These are phyloP conservation scores for Chiroxiphia lanceolata DNA, from an alignment of 2,797 vertebrate species.

Conservation along the genomic window DNA sequence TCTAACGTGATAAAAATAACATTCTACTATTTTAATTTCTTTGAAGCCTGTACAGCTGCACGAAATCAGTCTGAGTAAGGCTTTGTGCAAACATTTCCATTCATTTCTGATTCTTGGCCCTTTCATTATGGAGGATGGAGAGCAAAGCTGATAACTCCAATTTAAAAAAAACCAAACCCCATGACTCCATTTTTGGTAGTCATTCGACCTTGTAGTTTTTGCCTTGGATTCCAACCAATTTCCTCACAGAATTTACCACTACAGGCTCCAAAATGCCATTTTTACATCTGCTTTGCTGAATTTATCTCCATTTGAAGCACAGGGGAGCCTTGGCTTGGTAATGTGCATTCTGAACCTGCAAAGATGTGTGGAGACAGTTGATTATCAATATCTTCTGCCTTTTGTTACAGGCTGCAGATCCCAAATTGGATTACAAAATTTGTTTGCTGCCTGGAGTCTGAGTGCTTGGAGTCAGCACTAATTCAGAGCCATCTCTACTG, in stretches of 20 bases:
- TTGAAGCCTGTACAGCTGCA: background rate
- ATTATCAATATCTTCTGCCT: background rate
- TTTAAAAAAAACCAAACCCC: background rate
- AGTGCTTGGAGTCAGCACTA: background rate
- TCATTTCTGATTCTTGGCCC: background rate
- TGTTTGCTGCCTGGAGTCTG: background rate
- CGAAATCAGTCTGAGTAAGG: background rate
- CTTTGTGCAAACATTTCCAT: background rate
- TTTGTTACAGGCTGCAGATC: background rate
- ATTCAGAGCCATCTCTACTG: background rate
- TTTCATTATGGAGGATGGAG: background rate
- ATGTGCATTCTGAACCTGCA: background rate
- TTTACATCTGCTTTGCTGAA: constrained; percentile 10
- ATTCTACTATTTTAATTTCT: background rate
- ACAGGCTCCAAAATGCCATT: background rate
- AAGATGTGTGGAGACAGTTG: background rate
- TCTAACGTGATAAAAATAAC: background rate
- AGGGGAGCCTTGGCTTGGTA: background rate
- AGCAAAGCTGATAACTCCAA: background rate
- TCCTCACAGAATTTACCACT: background rate
- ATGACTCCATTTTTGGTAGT: background rate
- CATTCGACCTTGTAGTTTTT: constrained; percentile 3
- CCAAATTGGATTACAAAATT: background rate
- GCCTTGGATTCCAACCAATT: background rate
- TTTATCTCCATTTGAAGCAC: background rate